Base-by-base conservation (phyloP, 2,113 vertebrate species). In the Reinhardtius hippoglossoides region DNA sequence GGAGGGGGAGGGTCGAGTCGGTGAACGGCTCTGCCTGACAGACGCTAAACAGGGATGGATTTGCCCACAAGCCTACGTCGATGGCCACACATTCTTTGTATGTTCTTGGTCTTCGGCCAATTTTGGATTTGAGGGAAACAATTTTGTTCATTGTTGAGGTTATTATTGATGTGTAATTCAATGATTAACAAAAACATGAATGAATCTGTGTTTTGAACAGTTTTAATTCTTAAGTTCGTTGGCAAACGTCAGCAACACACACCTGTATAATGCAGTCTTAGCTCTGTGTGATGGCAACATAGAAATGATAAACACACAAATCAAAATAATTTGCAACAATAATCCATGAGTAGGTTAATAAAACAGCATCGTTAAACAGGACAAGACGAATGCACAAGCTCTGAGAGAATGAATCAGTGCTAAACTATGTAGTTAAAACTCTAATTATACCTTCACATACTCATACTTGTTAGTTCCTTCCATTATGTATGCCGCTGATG, bases 61-160 rank as follows among this genome's bases (percentile, higher is more conserved):
- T 78, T 56, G 13, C 60, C 31, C 20, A 15, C 9, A 18, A 31
- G 3, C 66, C 24, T 55, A 18, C 24, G 1, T 69, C n/a, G 42
- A 18, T 31, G 46, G 4, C 58, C 63, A 60, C 62, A 14, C 71
- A 80, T 71, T 87, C 26, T 72, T 73, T 71, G 64, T 23, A 80
- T 60, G 70, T 62, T 78, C 35, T 78, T 82, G 75, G 50, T 82
- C 42, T 21, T 0, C 0, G 54, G 72, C 83, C 69, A 87, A 58
- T 67, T 71, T 77, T 71, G 60, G 59, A 61, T 88, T 56, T 15
- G 24, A 50, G 23, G 58, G 48, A 69, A 81, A 84, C 75, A 83
- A 61, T 75, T 62, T 70, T 78, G 71, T 59, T 75, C 58, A 66
- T 80, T 82, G 75, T 76, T 13, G 27, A 60, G 55, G 14, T 72